These are phyloP conservation scores for Drosophila saltans DNA, from an alignment of 1,140 invertebrate genomes.

Conservation along the genomic window DNA sequence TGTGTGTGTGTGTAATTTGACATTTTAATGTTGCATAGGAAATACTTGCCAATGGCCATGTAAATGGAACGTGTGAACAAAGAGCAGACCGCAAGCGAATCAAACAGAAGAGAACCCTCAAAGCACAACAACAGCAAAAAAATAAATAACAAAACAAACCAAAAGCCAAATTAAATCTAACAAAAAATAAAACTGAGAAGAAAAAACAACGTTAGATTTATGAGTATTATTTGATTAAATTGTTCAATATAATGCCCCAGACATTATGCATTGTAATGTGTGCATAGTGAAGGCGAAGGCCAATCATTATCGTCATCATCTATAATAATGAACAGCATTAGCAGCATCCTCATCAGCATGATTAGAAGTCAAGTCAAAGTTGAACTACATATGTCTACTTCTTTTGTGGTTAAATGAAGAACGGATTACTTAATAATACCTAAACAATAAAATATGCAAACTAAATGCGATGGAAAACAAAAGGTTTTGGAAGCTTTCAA, in stretches of 20 bases:
- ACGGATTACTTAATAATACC: conserved; percentile 40
- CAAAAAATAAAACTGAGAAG: not conserved
- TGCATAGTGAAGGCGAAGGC: conserved; percentile 70
- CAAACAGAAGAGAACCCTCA: conserved; percentile 33
- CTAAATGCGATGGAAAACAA: conserved; percentile 39
- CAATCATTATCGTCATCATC: conserved; percentile 37
- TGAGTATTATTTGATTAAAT: conserved; percentile 54
- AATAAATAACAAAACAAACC: conserved; percentile 4
- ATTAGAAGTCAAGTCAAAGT: conserved; percentile 46
- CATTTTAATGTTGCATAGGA: conserved; percentile 73
- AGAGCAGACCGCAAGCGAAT: conserved; percentile 38
- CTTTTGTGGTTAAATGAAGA: conserved; percentile 52
- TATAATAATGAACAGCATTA: conserved; percentile 13
- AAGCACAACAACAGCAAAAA: not conserved
- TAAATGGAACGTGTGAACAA: conserved; percentile 80
- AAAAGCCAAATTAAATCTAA: conserved; percentile 9
- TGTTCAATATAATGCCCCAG: conserved; percentile 43
- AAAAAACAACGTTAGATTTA: conserved; percentile 44
- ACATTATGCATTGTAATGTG: conserved; percentile 70
- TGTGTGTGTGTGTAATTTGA: conserved; percentile 57
- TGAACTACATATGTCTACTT: conserved; percentile 58
- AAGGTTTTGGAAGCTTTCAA: conserved; percentile 35
- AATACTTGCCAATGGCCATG: conserved; percentile 69
- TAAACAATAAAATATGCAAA: conserved; percentile 47
- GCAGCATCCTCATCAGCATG: conserved; percentile 50